These are phyloP conservation scores for Candoia aspera DNA, from an alignment of 2,113 vertebrate genomes.

Conservation along the genomic window DNA sequence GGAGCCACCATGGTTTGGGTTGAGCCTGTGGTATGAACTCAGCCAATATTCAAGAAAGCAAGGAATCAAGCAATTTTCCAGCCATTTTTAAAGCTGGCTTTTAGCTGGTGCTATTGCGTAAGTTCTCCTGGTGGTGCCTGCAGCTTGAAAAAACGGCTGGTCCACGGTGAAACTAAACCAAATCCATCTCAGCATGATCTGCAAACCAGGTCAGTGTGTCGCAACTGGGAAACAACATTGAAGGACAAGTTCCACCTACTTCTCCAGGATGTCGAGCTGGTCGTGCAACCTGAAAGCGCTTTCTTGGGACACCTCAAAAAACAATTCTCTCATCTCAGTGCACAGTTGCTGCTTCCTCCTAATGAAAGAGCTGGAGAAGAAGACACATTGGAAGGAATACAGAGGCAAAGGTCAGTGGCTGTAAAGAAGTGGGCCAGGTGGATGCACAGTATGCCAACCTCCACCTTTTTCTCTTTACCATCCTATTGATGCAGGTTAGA, in stretches of 20 bases:
- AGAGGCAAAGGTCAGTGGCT: not conserved
- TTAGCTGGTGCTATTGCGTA: no score
- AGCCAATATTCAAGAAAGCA: no score
- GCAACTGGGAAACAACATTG: not conserved
- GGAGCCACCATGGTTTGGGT: no score
- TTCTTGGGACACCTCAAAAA: slow-evolving; percentile 66
- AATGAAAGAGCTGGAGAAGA: slow-evolving; percentile 38
- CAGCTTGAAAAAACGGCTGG: no score
- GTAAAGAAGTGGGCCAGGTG: not conserved
- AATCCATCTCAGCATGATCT: no score
- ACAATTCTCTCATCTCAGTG: slow-evolving; percentile 61
- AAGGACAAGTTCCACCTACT: slow-evolving; percentile 50
- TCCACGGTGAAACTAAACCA: no score
- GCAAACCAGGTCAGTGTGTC: no score
- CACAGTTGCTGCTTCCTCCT: slow-evolving; percentile 61
- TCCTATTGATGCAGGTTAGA: not conserved
- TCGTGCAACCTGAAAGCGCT: slow-evolving; percentile 66
- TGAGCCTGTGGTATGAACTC: no score
- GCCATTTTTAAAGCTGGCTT: no score
- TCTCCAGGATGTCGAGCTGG: slow-evolving; percentile 69
- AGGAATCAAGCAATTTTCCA: no score
- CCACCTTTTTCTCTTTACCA: not conserved
- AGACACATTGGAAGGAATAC: slow-evolving; percentile 34
- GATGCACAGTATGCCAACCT: no score
- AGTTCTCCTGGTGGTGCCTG: no score